These are phyloP conservation scores for Pristionchus mayeri DNA, from an alignment of 2,888 invertebrate genomes.

Conservation along the genomic window DNA sequence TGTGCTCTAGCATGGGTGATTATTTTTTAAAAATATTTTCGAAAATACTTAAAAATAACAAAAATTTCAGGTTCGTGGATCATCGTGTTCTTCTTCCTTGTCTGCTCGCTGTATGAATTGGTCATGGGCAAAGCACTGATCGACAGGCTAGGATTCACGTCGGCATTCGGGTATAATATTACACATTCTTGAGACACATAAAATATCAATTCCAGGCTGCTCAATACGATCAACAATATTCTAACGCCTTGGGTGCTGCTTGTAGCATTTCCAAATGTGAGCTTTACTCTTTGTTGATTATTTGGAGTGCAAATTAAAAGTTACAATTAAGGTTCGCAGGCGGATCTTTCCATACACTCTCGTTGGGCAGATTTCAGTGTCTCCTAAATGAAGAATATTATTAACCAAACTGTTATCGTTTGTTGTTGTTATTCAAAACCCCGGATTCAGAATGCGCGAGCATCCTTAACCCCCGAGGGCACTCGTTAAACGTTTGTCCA, in stretches of 20 bases:
- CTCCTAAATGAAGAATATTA: background rate
- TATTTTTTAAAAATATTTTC: background rate
- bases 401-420: background rate
- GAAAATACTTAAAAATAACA: background rate
- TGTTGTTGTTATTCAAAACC: too few species aligned
- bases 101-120: background rate
- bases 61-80: background rate
- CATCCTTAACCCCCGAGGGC: too few species aligned
- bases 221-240: constrained; percentile 19
- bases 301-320: background rate
- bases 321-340: background rate
- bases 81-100: background rate
- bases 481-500: too few species aligned
- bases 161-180: background rate
- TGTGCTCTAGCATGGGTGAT: background rate
- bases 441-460: too few species aligned
- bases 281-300: background rate
- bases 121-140: background rate
- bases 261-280: background rate
- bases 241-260: constrained; percentile 33
- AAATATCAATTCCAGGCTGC: too few species aligned
- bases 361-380: background rate
- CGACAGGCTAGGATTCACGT: background rate
- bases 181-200: too few species aligned
- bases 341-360: background rate